Percentiles rank a stretch among this genome's conserved stretches.
Conservation (phyloP, 64 coral and sea anemone genomes). For the Montipora foliosa region DNA sequence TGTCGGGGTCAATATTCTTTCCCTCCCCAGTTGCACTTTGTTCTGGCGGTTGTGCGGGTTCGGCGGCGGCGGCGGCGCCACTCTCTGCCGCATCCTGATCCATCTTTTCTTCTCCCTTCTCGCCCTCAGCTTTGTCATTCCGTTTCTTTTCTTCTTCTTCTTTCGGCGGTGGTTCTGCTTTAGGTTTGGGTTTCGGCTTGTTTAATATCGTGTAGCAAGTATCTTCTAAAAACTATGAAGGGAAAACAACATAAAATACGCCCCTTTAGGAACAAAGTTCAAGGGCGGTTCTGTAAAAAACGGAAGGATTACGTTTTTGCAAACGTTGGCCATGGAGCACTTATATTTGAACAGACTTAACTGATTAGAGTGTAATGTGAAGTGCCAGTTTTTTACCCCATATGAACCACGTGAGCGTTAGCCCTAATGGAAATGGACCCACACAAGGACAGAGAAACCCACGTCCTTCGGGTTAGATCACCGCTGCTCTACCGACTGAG, state of each 20-base stretch:
- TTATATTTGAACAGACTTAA: no score
- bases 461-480: no score
- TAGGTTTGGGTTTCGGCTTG: conserved; percentile 91
- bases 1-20: background rate
- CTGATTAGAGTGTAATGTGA: no score
- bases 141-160: conserved; percentile 89
- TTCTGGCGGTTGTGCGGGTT: background rate
- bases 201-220: conserved; percentile 82
- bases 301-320: no score
- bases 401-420: no score
- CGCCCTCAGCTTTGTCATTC: conserved; percentile 1
- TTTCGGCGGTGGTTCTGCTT: conserved; percentile 75
- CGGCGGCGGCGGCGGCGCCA: background rate
- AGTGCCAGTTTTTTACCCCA: no score
- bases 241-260: background rate
- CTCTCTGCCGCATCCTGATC: conserved; percentile 14
- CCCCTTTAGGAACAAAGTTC: no score
- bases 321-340: no score
- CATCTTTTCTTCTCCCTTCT: conserved; percentile 68
- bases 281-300: no score
- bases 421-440: no score
- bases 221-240: conserved; percentile 76
- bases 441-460: no score
- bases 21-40: background rate
- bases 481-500: no score